A percentile compares a stretch with the other conserved stretches of the same genome.
These are phyloP conservation scores for Thecophora atra DNA, from an alignment of 2,888 invertebrate genomes.

Conservation along the genomic window DNA sequence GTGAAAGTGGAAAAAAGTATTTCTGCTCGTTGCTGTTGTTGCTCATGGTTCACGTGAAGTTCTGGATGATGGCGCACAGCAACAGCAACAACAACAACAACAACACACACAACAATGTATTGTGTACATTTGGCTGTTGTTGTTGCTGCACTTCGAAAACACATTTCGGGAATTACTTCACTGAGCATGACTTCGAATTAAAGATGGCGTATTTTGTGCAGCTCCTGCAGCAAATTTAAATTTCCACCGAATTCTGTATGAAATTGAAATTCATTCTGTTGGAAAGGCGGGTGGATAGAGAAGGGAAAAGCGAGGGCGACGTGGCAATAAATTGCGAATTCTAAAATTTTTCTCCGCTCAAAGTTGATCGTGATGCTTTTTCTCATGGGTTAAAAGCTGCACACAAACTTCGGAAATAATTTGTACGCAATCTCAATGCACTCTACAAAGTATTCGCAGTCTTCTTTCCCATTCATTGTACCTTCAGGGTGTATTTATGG, in stretches of 20 bases:
- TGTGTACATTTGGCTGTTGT: conserved; percentile 38
- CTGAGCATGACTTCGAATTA: not conserved
- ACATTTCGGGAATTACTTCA: conserved; percentile 22
- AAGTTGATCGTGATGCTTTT: too few relatives aligned
- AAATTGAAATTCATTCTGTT: not conserved
- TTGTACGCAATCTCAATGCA: too few relatives aligned
- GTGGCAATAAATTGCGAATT: not conserved
- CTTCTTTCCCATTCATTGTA: too few relatives aligned
- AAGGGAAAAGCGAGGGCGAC: not conserved
- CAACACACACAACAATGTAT: conserved; percentile 46
- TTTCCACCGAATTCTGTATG: not conserved
- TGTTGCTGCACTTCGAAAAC: conserved; percentile 22
- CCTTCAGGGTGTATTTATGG: too few relatives aligned
- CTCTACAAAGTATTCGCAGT: too few relatives aligned
- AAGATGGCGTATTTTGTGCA: conserved; percentile 16
- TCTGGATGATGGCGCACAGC: conserved; percentile 27
- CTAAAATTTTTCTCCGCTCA: too few relatives aligned
- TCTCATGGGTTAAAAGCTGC: too few relatives aligned
- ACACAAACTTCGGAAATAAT: too few relatives aligned
- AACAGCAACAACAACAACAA: conserved; percentile 44
- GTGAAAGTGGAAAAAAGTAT: conserved; percentile 7
- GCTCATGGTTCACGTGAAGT: conserved; percentile 26
- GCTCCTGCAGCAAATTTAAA: conserved; percentile 6
- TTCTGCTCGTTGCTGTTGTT: conserved; percentile 4
- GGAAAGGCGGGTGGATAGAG: not conserved